Base-by-base conservation (phyloP, 37 sponge, comb jelly and placozoan genomes). In the Petrosia ficiformis region DNA sequence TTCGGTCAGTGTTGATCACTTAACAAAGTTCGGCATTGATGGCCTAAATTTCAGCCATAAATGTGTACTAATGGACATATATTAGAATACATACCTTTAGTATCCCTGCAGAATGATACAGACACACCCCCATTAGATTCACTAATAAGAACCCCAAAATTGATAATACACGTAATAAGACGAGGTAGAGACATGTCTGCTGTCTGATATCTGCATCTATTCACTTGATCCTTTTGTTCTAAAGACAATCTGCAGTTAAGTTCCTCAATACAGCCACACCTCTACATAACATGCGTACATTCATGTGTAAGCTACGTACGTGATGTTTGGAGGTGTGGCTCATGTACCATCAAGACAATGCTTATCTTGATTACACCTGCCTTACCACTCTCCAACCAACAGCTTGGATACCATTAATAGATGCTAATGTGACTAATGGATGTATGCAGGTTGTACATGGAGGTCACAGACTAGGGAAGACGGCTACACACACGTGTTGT, bases 321-420 rank as follows among this genome's bases (percentile, higher is more conserved):
- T n/a, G n/a, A n/a, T n/a, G n/a, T n/a, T n/a, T n/a, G n/a, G n/a
- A n/a, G n/a, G n/a, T n/a, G n/a, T 25, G 66, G 66, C 11, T 11
- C 24, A 28, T 52, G 33, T 93, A 77, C 81, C 95, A 94, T 72
- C 95, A 94, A 54, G 95, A 94, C 86, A 87, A 84, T 71, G 91
- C 86, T 54, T 94, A 94, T 78, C 59, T 94, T 75, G 92, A 91
- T 42, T 67, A 58, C 0, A 57, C 77, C 0, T 76, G 80, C 30
- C 76, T 78, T 0, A 21, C 71, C 54, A 81, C 82, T n/a, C 80
- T 84, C 43, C 84, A 83, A 44, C 79, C 82, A 36, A 94, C 95
- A 11, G 92, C 92, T 19, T 94, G 95, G 95, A 84, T 94, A 22
- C 95, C 95, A n/a, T 78, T 94, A 57, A 64, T 94, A 42, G 95